Base-by-base conservation (phyloP, 2,888 invertebrate species). In the Xestia sexstrigata region DNA sequence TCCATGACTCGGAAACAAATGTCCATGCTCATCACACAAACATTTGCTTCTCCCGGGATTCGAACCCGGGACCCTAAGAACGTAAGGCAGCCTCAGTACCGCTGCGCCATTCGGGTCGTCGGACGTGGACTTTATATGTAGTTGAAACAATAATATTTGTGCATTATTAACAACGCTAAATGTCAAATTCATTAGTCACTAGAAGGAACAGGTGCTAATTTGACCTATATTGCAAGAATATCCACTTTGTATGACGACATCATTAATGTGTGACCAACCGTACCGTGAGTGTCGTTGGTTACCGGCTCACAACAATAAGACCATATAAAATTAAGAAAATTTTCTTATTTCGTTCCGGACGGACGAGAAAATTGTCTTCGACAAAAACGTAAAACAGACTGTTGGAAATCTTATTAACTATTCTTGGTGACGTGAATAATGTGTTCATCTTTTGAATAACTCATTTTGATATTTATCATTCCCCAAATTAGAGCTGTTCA, bases 171-270 rank as follows among this genome's bases (percentile, higher is more conserved):
- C n/a, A 62, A 49, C 42, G 13, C 17, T 74, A 35, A 45, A 45
- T 52, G 35, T n/a, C 45, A 3, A 70, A 65, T 30, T 20, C 55
- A 79, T 79, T 58, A 65, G 55, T 65, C 79, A 79, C 30, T n/a
- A 55, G 23, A 55, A 35, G 13, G 8, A 79, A 65, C 65, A 70
- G 76, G 58, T 77, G 76, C 49, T 76, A 8, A 17, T 20, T 52
- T 78, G 66, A 49, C 80, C 80, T 42, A 80, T 20, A 62, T 69
- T 62, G 15, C 58, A 23, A 60, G 35, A 65, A 20, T 45, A 20
- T 26, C 11, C 26, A 69, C 45, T 52, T n/a, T 20, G 1, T 26
- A 7, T 65, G 76, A 52, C 62, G 45, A 39, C 49, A 69, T 69
- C 23, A 62, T n/a, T 11, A 15, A 49, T 75, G 42, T 45, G 35